phyloP scores from a whole-genome alignment of 2,888 invertebrate species.

The Leptinotarsa tumamoca region DNA sequence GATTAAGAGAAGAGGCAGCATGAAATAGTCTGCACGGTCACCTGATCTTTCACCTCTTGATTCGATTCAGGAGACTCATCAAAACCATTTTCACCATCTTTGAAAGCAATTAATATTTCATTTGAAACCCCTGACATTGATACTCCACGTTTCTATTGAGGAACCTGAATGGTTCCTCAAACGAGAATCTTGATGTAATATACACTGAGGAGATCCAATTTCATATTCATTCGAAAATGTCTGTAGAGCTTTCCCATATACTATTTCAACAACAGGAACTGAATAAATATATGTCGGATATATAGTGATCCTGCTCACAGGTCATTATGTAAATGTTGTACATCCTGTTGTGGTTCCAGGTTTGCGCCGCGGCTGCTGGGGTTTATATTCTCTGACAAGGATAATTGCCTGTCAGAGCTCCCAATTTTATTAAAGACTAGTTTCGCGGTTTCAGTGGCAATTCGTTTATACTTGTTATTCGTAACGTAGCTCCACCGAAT shows the following conservation, averaged over 20 bases:
- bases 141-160: too few relatives aligned
- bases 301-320: conserved; percentile 27
- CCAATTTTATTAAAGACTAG: conserved; percentile 7
- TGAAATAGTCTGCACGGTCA: too few relatives aligned
- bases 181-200: background rate
- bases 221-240: background rate
- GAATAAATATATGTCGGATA: conserved; percentile 6
- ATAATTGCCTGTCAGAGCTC: conserved; percentile 7
- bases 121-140: too few relatives aligned
- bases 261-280: conserved; percentile 3
- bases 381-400: conserved; percentile 8
- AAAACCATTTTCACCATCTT: too few relatives aligned
- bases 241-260: background rate
- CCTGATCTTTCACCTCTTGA: too few relatives aligned
- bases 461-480: background rate
- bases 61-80: too few relatives aligned
- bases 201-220: background rate
- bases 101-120: too few relatives aligned
- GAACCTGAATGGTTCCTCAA: too few relatives aligned
- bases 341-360: conserved; percentile 33
- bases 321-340: conserved; percentile 39
- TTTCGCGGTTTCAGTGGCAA: background rate
- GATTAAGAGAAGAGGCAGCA: too few relatives aligned
- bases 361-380: conserved; percentile 13
- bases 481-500: too few relatives aligned